These are phyloP conservation scores for Callionymus lyra DNA, from an alignment of 2,113 vertebrate genomes.

Conservation along the genomic window DNA sequence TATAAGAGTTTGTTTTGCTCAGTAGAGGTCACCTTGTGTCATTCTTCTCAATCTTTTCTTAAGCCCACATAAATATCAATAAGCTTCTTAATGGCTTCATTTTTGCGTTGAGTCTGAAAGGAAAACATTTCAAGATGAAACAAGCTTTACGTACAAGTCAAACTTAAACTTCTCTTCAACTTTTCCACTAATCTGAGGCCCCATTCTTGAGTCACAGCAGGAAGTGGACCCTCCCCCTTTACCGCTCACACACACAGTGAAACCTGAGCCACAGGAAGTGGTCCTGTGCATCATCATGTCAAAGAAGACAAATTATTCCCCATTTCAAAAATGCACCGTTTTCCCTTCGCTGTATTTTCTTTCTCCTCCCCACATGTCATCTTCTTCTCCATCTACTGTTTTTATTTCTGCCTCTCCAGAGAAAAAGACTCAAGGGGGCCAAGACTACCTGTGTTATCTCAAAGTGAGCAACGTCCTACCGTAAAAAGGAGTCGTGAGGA, in stretches of 20 bases:
- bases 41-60: too few species aligned
- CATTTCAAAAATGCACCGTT: constrained; percentile 46
- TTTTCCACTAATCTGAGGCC: constrained; percentile 18
- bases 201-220: constrained; percentile 29
- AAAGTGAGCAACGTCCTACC: constrained; percentile 31
- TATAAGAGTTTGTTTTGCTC: too few species aligned
- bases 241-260: constrained; percentile 51
- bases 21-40: too few species aligned
- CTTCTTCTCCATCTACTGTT: constrained; percentile 42
- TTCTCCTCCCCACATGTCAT: constrained; percentile 12
- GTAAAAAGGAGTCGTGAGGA: constrained; percentile 28
- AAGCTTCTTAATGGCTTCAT: too few species aligned
- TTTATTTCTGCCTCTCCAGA: constrained; percentile 41
- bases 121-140: too few species aligned
- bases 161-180: constrained; percentile 13
- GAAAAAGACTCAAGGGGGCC: constrained; percentile 33
- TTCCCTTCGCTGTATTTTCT: constrained; percentile 28
- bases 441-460: constrained; percentile 64
- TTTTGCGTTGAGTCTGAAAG: too few species aligned
- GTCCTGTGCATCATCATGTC: constrained; percentile 72
- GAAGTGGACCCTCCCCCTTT: constrained; percentile 46
- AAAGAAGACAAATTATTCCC: constrained; percentile 68
- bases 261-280: constrained; percentile 76
- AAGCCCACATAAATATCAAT: too few species aligned
- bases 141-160: not conserved